Evolutionary conservation across 2,797 vertebrate species (phyloP), one percentile per base, ranked within the genome.

Genomic region (Sus cebifrons): DNA sequence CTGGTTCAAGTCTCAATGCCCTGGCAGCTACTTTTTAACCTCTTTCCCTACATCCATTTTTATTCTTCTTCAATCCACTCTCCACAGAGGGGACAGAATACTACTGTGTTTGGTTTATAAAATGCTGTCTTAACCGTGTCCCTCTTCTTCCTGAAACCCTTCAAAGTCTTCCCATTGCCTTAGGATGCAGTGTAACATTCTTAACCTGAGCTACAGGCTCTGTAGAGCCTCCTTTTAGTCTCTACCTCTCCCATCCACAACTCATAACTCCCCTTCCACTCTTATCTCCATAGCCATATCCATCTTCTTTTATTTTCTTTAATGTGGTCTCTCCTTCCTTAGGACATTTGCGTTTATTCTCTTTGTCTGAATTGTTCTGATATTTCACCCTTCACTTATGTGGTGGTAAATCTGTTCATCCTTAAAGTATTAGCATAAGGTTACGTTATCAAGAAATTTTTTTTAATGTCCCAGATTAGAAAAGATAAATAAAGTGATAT

Each of bases 401-500:
- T 20, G 4, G 20, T 15, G 0, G 77, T 68, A 62, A 79, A 60
- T 23, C 54, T 96, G 60, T n/a, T 82, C 6, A 11, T 23, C 27
- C 12, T 81, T 68, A 52, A 73, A 52, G 68, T 86, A 20, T 91
- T 60, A 81, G 67, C 10, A 56, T 20, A 86, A 85, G 40, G 21
- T 85, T 52, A 81, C 14, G 6, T 56, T 65, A 56, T 25, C 52
- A 68, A 4, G 20, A 81, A 86, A 89, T 13, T 73, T 29, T 5
- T 64, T 78, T 70, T 84, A 70, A 81, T 58, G 49, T 1, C 16
- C 64, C 56, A 58, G 2, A 40, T 77, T 65, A 84, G 82, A 29
- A 96, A 67, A 89, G 17, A 60, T 92, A 84, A 73, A 52, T 74
- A 64, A 9, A 54, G 13, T 84, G 25, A 78, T n/a, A 56, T 73